Evolutionary conservation across 2,888 invertebrate species (phyloP), one percentile per base, ranked within the genome.

Genomic region (Synanthedon vespiformis): DNA sequence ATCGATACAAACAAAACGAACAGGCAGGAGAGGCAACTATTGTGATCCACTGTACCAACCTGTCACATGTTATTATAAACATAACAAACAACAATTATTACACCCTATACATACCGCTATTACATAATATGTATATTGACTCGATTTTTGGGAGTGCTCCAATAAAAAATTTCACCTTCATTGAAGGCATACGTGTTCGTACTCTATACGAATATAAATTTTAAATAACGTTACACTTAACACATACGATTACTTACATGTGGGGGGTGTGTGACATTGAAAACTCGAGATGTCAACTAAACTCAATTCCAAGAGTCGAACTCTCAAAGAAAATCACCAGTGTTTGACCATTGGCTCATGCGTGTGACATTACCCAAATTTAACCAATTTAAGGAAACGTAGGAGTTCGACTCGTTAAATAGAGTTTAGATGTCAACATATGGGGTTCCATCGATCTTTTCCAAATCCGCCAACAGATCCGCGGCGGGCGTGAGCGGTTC

Each of bases 151-250:
- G 80, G 83, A 84, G 82, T 73, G 72, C 67, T 22, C 52, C 51
- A 50, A 68, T 72, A 70, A 65, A 63, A 22, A 67, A 62, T 63
- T 65, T 72, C 63, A 64, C 85, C 85, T 86, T 83, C 86, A 86
- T 74, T 83, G 85, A 86, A 86, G 86, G 86, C 79, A 80, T 75
- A 48, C 18, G 16, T 12, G 22, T 77, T 84, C 80, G 84, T 82
- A 84, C 82, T 80, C 74, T 69, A 68, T 71, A 70, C 61, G 70
- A 72, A 78, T 73, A 74, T 73, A 74, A 77, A 72, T 68, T 70
- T 61, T 69, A 34, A 34, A 34, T 34, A 34, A 27, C 2, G 34
- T 2, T 34, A 34, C 10, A 34, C 34, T 5, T 34, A 34, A 34
- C 34, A 34, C 34, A 34, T 34, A 34, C 22, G 34, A 34, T 34